Evolutionary conservation across 2,888 invertebrate species (phyloP).

Genomic region (Diaprepes abbreviatus): DNA sequence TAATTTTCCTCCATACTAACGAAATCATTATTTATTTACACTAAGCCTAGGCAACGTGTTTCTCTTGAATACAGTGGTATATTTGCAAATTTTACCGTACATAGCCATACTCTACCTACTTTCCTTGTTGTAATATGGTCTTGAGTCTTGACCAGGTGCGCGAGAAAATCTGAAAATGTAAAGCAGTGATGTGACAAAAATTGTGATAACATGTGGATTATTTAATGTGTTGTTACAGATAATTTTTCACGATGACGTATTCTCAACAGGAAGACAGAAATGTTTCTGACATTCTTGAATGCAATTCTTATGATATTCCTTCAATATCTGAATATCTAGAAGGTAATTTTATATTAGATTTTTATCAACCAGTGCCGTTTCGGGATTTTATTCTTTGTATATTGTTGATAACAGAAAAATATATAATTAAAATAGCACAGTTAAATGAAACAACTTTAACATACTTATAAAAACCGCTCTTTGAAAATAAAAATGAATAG

Average conservation of each 20-base stretch:
- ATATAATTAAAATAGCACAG: no score
- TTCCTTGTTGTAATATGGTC: not conserved
- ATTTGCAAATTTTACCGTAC: not conserved
- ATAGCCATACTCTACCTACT: not conserved
- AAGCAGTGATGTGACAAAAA: not conserved
- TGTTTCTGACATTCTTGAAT: constrained; percentile 48
- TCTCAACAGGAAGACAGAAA: not conserved
- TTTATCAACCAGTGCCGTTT: no score
- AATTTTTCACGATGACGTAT: constrained; percentile 2
- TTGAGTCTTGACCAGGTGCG: not conserved
- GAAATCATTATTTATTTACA: not conserved
- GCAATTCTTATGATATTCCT: constrained; percentile 58
- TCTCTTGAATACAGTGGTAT: not conserved
- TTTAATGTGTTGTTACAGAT: not conserved
- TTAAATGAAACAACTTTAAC: no score
- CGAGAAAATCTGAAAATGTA: constrained; percentile 3
- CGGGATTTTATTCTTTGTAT: no score
- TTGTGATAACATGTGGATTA: not conserved
- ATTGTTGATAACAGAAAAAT: no score
- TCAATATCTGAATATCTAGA: constrained; percentile 61
- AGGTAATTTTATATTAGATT: constrained; percentile 58
- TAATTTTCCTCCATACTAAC: not conserved
- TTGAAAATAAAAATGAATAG: no score
- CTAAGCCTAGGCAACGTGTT: not conserved
- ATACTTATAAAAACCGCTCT: no score